Evolutionary conservation across 2,888 invertebrate genomes (phyloP), one percentile per base, ranked within the genome.

Genomic region (Neoitamus cyanurus): DNA sequence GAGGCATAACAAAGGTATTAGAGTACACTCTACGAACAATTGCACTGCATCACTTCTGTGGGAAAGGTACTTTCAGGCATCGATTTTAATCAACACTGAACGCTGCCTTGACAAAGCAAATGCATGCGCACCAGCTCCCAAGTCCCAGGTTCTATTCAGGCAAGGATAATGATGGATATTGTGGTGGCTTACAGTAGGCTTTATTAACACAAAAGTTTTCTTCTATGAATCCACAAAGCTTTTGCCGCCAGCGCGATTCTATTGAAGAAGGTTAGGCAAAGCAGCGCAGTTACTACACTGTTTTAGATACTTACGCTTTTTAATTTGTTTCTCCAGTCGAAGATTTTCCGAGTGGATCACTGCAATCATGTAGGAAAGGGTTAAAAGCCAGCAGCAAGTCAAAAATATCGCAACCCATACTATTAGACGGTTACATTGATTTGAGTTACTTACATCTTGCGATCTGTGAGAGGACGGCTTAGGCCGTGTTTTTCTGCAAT

Each of bases 311-410:
- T 85, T 85, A 86, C 86, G 83, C 73, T 85, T 85, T 82, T 85
- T 78, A 34, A 87, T 85, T 86, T 86, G 85, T 83, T 85, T 77
- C 86, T 86, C 85, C 42, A 87, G 46, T 31, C 86, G 84, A 68
- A 80, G 80, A 85, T 86, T 86, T 80, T 87, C 87, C 28, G 86
- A 36, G 77, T 87, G 86, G 25, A 87, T 85, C 13, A 87, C 86
- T 34, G 86, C 86, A 36, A 86, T 84, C 87, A 87, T 87, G 82
- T 87, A 87, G 11, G 87, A 87, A 20, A 87, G 77, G 5, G 86
- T 86, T 80, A 87, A 85, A 42, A 87, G 83, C 87, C 87, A 87
- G 25, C 86, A 86, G 73, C 86, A 85, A 48, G 85, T 85, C 78
- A 87, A 73, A 77, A 86, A 86, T 84, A 87, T 83, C 11, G 86